Conservation (phyloP, 2,888 invertebrate species). For the Epinotia brunnichana region DNA sequence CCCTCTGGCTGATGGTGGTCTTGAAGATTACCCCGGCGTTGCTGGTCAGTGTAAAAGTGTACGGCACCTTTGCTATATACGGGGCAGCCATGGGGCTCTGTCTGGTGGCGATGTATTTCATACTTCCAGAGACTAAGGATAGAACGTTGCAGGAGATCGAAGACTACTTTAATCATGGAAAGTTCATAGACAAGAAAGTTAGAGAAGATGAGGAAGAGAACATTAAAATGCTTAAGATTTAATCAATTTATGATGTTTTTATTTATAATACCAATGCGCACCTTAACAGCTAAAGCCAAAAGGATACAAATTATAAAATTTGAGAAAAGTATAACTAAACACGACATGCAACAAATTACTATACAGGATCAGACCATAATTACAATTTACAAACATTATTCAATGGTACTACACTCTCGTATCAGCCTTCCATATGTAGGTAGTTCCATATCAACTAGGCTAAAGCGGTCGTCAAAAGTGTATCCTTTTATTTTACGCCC, state of each 20-base stretch:
- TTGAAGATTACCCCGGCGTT: conserved; percentile 58
- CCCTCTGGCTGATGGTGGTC: conserved; percentile 52
- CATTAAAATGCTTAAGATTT: conserved; percentile 43
- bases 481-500: no score
- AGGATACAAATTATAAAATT: no score
- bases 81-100: conserved; percentile 53
- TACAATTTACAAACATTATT: no score
- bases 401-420: no score
- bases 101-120: conserved; percentile 50
- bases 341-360: no score
- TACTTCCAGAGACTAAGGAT: conserved; percentile 58
- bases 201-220: conserved; percentile 51
- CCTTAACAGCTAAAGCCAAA: no score
- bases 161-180: conserved; percentile 55
- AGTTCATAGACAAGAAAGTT: conserved; percentile 49
- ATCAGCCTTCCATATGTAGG: no score
- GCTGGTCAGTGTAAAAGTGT: conserved; percentile 54
- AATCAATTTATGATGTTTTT: neutral
- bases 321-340: no score
- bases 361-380: no score
- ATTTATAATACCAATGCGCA: no score
- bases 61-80: conserved; percentile 66
- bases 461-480: no score
- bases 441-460: no score
- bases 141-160: conserved; percentile 58